Evolutionary conservation across 2,888 invertebrate species (phyloP).

Genomic region (Lasiommata megera): DNA sequence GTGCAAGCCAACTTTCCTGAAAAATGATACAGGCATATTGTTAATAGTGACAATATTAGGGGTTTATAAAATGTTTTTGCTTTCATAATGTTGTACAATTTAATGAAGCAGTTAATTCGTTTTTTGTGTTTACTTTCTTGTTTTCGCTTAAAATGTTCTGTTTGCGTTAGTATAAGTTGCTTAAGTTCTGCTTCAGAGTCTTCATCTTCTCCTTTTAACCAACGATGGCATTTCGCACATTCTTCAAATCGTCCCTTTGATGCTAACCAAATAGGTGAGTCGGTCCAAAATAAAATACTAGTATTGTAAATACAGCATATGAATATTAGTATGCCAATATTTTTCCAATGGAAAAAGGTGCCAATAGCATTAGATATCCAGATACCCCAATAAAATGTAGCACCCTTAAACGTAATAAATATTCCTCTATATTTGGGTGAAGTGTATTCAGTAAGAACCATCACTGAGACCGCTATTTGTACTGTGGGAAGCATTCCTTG

Average conservation of each 20-base stretch:
- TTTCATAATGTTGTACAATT: constrained; percentile 4
- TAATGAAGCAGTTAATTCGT: background rate
- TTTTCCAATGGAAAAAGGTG: constrained; percentile 40
- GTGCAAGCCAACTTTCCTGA: constrained; percentile 33
- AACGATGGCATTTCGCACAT: constrained; percentile 27
- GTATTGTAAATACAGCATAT: constrained; percentile 2
- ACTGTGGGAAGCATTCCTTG: constrained; percentile 1
- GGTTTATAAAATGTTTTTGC: constrained; percentile 26
- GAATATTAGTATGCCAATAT: constrained; percentile 35
- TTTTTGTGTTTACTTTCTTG: constrained; percentile 29
- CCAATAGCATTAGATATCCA: constrained; percentile 45
- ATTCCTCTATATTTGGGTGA: constrained; percentile 39
- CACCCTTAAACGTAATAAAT: constrained; percentile 41
- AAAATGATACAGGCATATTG: constrained; percentile 22
- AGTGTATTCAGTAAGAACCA: constrained; percentile 40
- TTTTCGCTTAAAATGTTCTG: constrained; percentile 29
- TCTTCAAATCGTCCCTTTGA: constrained; percentile 25
- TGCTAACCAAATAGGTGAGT: constrained; percentile 10
- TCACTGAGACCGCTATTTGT: constrained; percentile 13
- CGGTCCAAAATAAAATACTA: constrained; percentile 12
- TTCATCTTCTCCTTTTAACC: constrained; percentile 28
- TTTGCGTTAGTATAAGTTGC: background rate
- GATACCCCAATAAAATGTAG: constrained; percentile 40
- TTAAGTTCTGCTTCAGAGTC: constrained; percentile 30
- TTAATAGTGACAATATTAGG: constrained; percentile 9